Evolutionary conservation across 2,888 invertebrate genomes (phyloP), one percentile per base, ranked within the genome.

Genomic region (Druceiella hillmani): DNA sequence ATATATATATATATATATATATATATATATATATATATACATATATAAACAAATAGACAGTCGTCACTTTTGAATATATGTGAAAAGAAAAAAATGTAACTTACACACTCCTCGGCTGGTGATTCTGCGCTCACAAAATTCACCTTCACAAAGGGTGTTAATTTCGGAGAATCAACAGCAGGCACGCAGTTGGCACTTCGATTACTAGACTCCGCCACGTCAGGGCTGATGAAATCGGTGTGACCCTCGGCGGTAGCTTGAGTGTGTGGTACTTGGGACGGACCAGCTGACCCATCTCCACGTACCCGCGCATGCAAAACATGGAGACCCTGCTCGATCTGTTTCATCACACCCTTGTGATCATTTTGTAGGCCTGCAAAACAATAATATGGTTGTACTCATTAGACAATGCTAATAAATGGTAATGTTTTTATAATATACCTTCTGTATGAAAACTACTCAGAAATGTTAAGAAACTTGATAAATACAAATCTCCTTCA

Each of bases 321-420:
- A 40, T 79, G 75, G 4, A 94, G 62, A 2, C 83, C 83, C 46
- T 73, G 66, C 57, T 94, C 93, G 49, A 97, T 93, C 55, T 80
- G 74, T 46, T 79, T 79, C 85, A 93, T 91, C 17, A 94, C 41
- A 2, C 67, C 74, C 59, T 86, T 89, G 56, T 89, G 83, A 62
- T 97, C 95, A 66, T 93, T 95, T 64, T 86, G 87, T 12, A 93
- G 70, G 58, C 83, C 89, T 89, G 53, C 13, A 54, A 51, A 16
- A 34, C n/a, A n/a, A n/a, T n/a, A n/a, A n/a, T n/a, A n/a, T 17
- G 29, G 30, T n/a, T 31, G 2, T 24, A 25, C 17, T 12, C 4
- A 17, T n/a, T 20, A 10, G 20, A 7, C 28, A 11, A 32, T 13
- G 24, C 26, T 62, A 66, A 10, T 3, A 38, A 49, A 35, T 55